Evolutionary conservation across 2,113 vertebrate species (phyloP), one percentile per base, ranked within the genome.

Genomic region (Riparia riparia): DNA sequence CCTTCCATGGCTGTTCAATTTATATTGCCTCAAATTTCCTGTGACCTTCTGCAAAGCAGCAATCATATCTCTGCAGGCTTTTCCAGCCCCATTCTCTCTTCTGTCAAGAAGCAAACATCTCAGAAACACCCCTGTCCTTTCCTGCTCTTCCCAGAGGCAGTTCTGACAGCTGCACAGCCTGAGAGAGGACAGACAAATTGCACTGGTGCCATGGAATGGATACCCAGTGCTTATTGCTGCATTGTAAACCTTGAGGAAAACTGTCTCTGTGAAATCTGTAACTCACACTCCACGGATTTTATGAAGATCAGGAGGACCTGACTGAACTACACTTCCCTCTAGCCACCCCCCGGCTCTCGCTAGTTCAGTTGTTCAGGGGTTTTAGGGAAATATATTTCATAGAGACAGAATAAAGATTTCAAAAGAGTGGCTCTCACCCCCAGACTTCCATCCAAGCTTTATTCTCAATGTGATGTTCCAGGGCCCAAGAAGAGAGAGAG

Each of bases 21-120:
- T 58, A 11, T 34, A 18, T 17, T 1, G 0, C 47, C 53, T 69
- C 0, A 0, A 42, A n/a, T 29, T 25, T 73, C 42, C 34, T 1
- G 0, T 42, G 25, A 42, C 84, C n/a, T 71, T 53, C 61, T 61
- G 37, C 57, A 56, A 21, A 49, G 63, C 45, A 47, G 71, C 85
- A 60, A 18, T n/a, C 32, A 73, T 63, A 53, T 20, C 24, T 45
- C 74, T 65, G 34, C 56, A 3, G 21, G 11, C 44, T 53, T 54
- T 57, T 56, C 69, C 17, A 66, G 1, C n/a, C 6, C 47, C 31
- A 2, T 61, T 69, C 44, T 56, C 49, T 49, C 31, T 8, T 29
- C 64, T 45, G 42, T 41, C 26, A 49, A 50, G 42, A 25, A n/a
- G 39, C 39, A 78, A 47, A 64, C 9, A 7, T 22, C 56, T 68